A percentile compares a stretch with the other conserved stretches of the same genome.
These are phyloP conservation scores for Nixonia krombeini DNA, from an alignment of 1,140 invertebrate genomes.

Conservation along the genomic window DNA sequence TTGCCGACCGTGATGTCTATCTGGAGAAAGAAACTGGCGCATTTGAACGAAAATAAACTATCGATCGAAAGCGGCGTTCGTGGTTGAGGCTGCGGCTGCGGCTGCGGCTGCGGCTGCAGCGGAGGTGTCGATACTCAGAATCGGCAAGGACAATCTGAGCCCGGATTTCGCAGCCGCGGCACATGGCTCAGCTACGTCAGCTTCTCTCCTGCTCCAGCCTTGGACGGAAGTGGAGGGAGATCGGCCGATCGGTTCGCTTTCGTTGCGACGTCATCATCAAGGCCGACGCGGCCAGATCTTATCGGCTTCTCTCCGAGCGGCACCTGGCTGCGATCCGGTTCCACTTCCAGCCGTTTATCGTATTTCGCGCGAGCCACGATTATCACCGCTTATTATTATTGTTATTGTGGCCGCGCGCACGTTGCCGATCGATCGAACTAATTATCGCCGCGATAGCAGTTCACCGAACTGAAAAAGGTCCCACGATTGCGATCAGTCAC, in stretches of 20 bases:
- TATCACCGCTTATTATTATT: slow-evolving; percentile 38
- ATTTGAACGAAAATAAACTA: too few species aligned
- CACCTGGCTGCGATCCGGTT: slow-evolving; percentile 32
- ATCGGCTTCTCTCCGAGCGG: slow-evolving; percentile 25
- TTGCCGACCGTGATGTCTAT: too few species aligned
- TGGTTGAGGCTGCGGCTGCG: too few species aligned
- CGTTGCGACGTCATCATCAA: slow-evolving; percentile 53
- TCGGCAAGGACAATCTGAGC: neutral
- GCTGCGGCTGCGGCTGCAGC: too few species aligned
- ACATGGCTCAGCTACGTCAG: slow-evolving; percentile 18
- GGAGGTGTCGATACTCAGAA: slow-evolving; percentile 4
- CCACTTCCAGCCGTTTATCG: slow-evolving; percentile 13
- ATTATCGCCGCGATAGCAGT: slow-evolving; percentile 28
- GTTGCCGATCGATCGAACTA: slow-evolving; percentile 11
- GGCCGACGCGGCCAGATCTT: slow-evolving; percentile 30
- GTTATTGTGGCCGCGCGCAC: slow-evolving; percentile 1
- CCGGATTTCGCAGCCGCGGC: neutral
- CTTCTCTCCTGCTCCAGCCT: slow-evolving; percentile 30
- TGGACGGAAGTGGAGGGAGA: slow-evolving; percentile 50
- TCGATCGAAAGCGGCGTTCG: too few species aligned
- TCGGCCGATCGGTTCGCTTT: slow-evolving; percentile 48
- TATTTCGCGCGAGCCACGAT: slow-evolving; percentile 19
- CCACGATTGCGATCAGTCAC: too few species aligned
- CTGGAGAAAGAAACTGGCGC: too few species aligned
- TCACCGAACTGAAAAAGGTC: slow-evolving; percentile 3